Percentiles rank a stretch among this genome's conserved stretches.
Evolutionary conservation across 2,113 vertebrate genomes (phyloP).

Genomic region (Oryzias celebensis): DNA sequence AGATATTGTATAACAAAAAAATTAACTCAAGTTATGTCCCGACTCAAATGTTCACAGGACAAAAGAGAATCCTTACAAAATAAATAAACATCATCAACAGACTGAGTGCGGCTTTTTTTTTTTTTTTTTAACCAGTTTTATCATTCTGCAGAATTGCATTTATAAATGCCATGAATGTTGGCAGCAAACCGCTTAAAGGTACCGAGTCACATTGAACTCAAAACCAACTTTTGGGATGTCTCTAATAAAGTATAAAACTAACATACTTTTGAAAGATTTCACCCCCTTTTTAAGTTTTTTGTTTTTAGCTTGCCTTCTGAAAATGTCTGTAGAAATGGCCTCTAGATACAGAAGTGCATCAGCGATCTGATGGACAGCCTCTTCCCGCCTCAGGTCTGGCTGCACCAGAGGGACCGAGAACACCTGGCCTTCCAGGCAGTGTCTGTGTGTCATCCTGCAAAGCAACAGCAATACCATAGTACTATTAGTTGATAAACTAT

Average conservation of each 20-base stretch:
- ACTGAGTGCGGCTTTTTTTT: no score
- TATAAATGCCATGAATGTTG: no score
- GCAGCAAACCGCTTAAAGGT: no score
- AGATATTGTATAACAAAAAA: no score
- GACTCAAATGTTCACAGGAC: no score
- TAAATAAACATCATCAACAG: no score
- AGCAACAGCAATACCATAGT: background rate
- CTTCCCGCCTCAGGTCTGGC: slow-evolving; percentile 89
- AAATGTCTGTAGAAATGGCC: slow-evolving; percentile 90
- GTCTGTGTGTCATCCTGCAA: slow-evolving; percentile 83
- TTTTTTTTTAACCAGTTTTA: no score
- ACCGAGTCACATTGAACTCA: background rate
- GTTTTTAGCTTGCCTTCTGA: slow-evolving; percentile 82
- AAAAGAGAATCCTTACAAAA: no score
- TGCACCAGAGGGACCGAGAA: slow-evolving; percentile 92
- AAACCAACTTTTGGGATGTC: background rate
- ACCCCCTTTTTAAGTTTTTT: background rate
- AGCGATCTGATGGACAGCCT: slow-evolving; percentile 90
- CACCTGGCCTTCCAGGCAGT: slow-evolving; percentile 85
- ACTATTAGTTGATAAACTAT: background rate
- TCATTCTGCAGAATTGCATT: no score
- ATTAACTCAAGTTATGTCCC: no score
- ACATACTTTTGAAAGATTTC: background rate
- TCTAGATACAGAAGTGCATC: slow-evolving; percentile 89
- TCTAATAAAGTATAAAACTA: background rate